A percentile compares a stretch with the other conserved stretches of the same genome.
Evolutionary conservation across 2,113 vertebrate species (phyloP).

Genomic region (Peromyscus polionotus): DNA sequence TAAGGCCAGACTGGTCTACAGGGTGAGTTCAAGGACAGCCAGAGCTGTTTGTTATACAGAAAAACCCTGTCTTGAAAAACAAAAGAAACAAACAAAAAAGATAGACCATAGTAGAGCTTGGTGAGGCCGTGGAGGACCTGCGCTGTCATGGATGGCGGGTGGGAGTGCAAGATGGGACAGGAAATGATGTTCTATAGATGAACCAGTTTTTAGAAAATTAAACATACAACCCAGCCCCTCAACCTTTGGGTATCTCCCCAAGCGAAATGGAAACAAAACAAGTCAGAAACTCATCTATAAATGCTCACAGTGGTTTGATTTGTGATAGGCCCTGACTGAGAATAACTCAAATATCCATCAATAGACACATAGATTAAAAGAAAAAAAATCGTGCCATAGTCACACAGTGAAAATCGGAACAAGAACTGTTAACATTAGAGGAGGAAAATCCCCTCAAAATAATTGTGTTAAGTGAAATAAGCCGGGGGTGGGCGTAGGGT

Average conservation of each 20-base stretch:
- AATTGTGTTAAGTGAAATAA: conserved; percentile 20
- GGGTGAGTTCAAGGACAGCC: neutral
- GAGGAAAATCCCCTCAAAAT: neutral
- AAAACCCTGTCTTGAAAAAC: neutral
- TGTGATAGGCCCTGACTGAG: neutral
- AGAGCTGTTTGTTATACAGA: neutral
- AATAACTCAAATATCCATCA: neutral
- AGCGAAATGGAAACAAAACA: neutral
- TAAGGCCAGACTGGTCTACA: neutral
- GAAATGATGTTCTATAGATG: neutral
- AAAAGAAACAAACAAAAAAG: neutral
- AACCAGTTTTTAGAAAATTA: neutral
- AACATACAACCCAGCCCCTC: neutral
- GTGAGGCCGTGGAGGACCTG: neutral
- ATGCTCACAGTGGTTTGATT: neutral
- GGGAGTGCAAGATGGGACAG: neutral
- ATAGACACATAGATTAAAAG: neutral
- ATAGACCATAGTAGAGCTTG: neutral
- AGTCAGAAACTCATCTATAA: neutral
- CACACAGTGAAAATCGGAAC: neutral
- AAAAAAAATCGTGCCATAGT: neutral
- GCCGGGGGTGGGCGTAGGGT: neutral
- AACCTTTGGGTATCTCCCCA: neutral
- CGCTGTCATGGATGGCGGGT: neutral
- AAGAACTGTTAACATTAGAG: neutral